Evolutionary conservation across 2,113 vertebrate species (phyloP), one percentile per base, ranked within the genome.

Genomic region (Notarius lentiginosus): DNA sequence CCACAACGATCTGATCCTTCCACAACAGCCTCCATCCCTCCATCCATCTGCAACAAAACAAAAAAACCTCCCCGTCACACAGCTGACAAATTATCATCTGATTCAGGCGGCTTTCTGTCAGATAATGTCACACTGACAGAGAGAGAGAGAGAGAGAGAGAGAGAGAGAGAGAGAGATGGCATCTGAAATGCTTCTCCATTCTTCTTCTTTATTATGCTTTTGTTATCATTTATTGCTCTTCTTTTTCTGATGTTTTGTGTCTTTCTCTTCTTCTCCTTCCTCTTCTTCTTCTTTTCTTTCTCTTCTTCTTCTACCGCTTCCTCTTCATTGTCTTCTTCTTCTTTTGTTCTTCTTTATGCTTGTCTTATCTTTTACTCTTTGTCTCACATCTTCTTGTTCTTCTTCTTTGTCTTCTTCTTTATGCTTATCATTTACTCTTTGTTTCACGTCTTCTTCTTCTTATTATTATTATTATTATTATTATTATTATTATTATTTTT

Each of bases 61-160:
- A 75, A 89, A 41, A 90, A 86, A 86, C 87, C 81, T 51, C 72
- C 80, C 84, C 24, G 49, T 87, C 87, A 90, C 79, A 81, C 83
- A 76, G 72, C 68, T 58, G 83, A 82, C 84, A 84, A 91, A 90
- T 91, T 87, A 90, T 90, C 90, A 89, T 88, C 86, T 53, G 82
- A 86, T 84, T 91, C 90, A 90, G 73, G 68, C 72, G 81, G 81
- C 85, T 90, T 91, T 90, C 89, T 89, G 90, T 91, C 90, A 91
- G 83, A 87, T 90, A 84, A 90, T 89, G 80, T 89, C 87, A 89
- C 61, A 80, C 70, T 75, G 84, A 82, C 70, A 73, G 89, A 76
- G 80, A 66, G 68, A 60, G 82, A 47, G 79, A 73, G 82, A 60
- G 63, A 60, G 53, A 83, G 55, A 76, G 77, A 79, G 65, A 77